These are phyloP conservation scores for Sebastes oblongus DNA, from an alignment of 2,797 vertebrate species.

Conservation along the genomic window DNA sequence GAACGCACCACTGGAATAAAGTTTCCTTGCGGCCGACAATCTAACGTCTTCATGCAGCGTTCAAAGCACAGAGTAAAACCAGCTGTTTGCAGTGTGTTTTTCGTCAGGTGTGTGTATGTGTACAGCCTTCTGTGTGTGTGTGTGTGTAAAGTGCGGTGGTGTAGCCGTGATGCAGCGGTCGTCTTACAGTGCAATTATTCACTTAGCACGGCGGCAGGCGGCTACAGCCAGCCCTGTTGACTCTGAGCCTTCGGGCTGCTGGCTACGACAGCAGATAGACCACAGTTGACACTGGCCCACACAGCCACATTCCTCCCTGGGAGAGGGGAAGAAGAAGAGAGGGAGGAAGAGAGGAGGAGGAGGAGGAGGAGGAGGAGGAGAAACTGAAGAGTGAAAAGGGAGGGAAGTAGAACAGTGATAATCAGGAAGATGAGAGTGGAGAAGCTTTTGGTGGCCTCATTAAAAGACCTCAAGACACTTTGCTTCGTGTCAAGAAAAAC, in stretches of 20 bases:
- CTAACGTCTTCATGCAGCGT: not conserved
- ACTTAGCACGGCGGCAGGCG: conserved; percentile 70
- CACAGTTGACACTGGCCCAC: conserved; percentile 76
- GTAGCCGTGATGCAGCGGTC: conserved; percentile 66
- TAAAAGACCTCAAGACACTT: not conserved
- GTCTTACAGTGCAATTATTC: conserved; percentile 79
- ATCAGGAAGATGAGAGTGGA: not conserved
- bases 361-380: not conserved
- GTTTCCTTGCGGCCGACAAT: not conserved
- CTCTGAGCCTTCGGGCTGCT: conserved; percentile 60
- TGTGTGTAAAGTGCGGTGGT: conserved; percentile 46
- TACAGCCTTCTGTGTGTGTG: conserved; percentile 16
- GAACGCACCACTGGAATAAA: not conserved
- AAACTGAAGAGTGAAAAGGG: not conserved
- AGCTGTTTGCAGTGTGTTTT: conserved; percentile 57
- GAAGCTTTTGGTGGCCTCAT: not conserved
- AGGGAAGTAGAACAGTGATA: not conserved
- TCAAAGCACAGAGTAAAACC: conserved; percentile 41
- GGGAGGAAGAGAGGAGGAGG: not conserved
- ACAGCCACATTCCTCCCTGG: conserved; percentile 64
- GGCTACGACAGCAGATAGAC: conserved; percentile 65
- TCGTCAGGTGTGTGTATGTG: conserved; percentile 43
- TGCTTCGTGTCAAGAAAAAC: conserved; percentile 13
- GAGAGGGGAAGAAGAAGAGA: conserved; percentile 2
- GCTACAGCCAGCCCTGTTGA: conserved; percentile 68